These are phyloP conservation scores for Alligator sinensis DNA, from an alignment of 2,113 vertebrate species.

Conservation along the genomic window DNA sequence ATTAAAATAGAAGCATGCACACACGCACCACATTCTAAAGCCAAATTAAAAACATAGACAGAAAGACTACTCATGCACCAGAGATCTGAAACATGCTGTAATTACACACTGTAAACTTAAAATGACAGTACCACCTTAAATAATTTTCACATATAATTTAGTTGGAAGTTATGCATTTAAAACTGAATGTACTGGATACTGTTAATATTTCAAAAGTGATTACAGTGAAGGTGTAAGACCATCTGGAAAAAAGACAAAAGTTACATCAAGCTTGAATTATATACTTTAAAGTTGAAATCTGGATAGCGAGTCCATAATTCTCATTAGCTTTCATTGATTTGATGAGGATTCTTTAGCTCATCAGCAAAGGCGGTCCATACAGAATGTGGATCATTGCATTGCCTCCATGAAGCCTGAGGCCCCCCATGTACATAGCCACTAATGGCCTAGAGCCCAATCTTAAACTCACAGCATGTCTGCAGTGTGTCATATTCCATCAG, in stretches of 20 bases:
- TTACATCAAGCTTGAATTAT: constrained; percentile 66
- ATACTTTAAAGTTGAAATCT: constrained; percentile 29
- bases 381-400: constrained; percentile 21
- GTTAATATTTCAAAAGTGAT: constrained; percentile 38
- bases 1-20: neutral
- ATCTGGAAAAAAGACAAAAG: constrained; percentile 59
- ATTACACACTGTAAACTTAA: neutral
- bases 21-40: rapidly evolving
- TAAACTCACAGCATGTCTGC: constrained; percentile 47
- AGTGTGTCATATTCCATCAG: constrained; percentile 78
- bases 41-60: neutral
- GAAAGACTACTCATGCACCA: neutral
- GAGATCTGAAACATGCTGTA: neutral
- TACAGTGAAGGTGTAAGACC: constrained; percentile 48
- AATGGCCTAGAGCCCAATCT: constrained; percentile 64
- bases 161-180: constrained; percentile 13
- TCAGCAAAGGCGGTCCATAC: constrained; percentile 10
- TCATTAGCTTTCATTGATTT: constrained; percentile 56
- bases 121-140: neutral
- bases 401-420: constrained; percentile 19
- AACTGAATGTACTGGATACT: neutral
- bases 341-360: constrained; percentile 31
- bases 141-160: neutral
- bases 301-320: constrained; percentile 57
- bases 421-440: constrained; percentile 12